phyloP scores from a whole-genome alignment of 1,140 invertebrate species.

The Aphidius gifuensis region DNA sequence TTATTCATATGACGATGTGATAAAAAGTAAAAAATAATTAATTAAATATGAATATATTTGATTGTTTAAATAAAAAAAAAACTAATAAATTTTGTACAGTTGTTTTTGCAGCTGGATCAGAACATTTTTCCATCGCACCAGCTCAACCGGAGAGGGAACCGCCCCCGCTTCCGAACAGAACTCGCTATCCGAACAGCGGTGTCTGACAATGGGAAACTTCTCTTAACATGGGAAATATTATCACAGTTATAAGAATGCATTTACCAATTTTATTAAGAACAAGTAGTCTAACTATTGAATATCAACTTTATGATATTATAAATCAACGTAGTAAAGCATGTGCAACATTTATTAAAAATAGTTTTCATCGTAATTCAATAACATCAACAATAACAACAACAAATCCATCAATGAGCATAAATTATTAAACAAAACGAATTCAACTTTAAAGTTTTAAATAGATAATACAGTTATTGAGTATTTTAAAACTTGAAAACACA shows the following conservation, averaged over 20 bases:
- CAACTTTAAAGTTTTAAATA: no score
- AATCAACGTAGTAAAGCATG: constrained; percentile 58
- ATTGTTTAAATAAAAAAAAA: no score
- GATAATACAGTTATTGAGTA: no score
- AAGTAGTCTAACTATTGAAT: constrained; percentile 52
- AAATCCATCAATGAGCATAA: no score
- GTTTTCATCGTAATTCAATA: constrained; percentile 34
- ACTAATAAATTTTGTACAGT: constrained; percentile 32
- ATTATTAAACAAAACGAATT: no score
- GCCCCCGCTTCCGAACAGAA: constrained; percentile 63
- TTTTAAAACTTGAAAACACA: no score
- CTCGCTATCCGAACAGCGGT: constrained; percentile 65
- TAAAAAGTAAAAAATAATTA: no score
- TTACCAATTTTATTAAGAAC: constrained; percentile 42
- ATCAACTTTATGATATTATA: constrained; percentile 57
- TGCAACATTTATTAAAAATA: constrained; percentile 57
- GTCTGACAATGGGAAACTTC: constrained; percentile 67
- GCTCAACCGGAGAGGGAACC: constrained; percentile 59
- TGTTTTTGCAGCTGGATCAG: constrained; percentile 63
- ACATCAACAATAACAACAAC: no score
- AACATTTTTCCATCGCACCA: constrained; percentile 62
- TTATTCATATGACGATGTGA: no score
- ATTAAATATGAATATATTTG: no score
- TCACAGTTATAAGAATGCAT: constrained; percentile 47
- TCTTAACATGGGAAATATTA: constrained; percentile 55